These are phyloP conservation scores for Potorous gilbertii DNA, from an alignment of 2,797 vertebrate genomes.

Conservation along the genomic window DNA sequence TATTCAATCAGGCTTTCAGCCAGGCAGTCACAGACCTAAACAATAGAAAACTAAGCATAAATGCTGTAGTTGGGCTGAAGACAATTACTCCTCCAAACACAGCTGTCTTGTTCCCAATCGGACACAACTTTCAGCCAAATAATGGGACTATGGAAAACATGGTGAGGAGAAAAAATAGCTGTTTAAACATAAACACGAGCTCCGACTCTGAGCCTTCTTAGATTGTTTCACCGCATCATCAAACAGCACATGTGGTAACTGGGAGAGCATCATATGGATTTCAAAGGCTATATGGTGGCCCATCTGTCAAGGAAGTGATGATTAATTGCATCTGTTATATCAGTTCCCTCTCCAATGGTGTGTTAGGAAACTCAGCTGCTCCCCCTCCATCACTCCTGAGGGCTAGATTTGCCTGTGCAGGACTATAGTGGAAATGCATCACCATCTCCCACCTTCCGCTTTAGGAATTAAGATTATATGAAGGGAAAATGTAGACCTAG, in stretches of 20 bases:
- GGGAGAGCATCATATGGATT: conserved; percentile 35
- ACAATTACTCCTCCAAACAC: conserved; percentile 64
- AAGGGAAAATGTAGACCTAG: neutral
- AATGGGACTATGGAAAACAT: conserved; percentile 73
- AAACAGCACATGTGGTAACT: conserved; percentile 44
- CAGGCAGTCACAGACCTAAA: conserved; percentile 33
- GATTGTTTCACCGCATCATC: conserved; percentile 47
- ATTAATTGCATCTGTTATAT: conserved; percentile 62
- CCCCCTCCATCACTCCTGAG: neutral
- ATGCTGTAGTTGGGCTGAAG: conserved; percentile 54
- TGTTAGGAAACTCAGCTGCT: conserved; percentile 11
- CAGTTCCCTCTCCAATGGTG: neutral
- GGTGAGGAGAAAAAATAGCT: conserved; percentile 49
- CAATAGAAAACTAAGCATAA: conserved; percentile 45
- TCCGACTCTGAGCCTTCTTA: conserved; percentile 57
- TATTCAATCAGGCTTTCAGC: conserved; percentile 21
- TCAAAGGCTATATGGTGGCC: conserved; percentile 44
- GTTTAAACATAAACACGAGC: conserved; percentile 74
- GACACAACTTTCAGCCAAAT: conserved; percentile 67
- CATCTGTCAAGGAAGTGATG: conserved; percentile 67
- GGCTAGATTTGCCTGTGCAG: conserved; percentile 46
- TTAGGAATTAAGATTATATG: neutral
- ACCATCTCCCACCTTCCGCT: conserved; percentile 43
- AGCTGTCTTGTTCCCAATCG: conserved; percentile 73
- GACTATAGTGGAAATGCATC: conserved; percentile 35